Evolutionary conservation across 2,113 vertebrate species (phyloP).

Genomic region (Arothron firmamentum): DNA sequence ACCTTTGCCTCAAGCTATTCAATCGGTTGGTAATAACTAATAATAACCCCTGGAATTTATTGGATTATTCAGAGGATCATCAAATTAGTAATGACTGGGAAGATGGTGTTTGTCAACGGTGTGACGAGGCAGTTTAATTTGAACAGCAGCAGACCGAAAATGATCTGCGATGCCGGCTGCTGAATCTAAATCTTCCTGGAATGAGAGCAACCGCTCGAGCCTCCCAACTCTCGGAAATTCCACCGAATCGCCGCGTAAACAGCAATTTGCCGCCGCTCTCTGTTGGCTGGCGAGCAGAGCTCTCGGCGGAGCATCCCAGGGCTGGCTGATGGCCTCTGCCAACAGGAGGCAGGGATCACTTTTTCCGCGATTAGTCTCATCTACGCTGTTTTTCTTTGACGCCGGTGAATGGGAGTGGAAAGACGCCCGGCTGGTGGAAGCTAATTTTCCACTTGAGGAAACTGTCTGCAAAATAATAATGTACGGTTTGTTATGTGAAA

Average conservation of each 20-base stretch:
- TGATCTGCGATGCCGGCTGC: no score
- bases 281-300: slow-evolving; percentile 23
- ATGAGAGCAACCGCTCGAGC: no score
- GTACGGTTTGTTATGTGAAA: slow-evolving; percentile 72
- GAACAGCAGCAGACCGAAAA: no score
- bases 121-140: no score
- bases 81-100: no score
- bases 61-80: no score
- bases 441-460: slow-evolving; percentile 75
- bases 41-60: no score
- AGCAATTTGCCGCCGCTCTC: slow-evolving; percentile 39
- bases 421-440: slow-evolving; percentile 48
- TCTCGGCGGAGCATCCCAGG: slow-evolving; percentile 24
- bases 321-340: slow-evolving; percentile 54
- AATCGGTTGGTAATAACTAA: no score
- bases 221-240: slow-evolving; percentile 17
- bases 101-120: no score
- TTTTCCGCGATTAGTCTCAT: slow-evolving; percentile 65
- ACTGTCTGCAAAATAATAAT: slow-evolving; percentile 75
- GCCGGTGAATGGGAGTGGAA: slow-evolving; percentile 45
- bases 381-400: slow-evolving; percentile 51
- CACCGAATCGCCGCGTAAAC: slow-evolving; percentile 20
- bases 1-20: no score
- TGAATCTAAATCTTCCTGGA: no score
- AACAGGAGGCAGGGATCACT: slow-evolving; percentile 54